Conservation (phyloP, 2,888 invertebrate species). For the Biston stratarius region DNA sequence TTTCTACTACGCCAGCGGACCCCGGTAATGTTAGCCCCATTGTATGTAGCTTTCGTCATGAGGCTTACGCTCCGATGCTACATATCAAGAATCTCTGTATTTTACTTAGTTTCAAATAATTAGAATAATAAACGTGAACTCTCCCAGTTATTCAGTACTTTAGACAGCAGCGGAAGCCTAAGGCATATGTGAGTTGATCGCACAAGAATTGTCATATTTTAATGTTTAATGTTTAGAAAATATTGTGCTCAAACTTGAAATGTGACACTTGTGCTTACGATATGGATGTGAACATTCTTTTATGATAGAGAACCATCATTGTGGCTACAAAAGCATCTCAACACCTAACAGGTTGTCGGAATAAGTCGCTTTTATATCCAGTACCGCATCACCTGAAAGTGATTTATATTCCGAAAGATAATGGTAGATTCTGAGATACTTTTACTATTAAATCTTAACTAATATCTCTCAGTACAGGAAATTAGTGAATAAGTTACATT, state of each 20-base stretch:
- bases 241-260: slow-evolving; percentile 58
- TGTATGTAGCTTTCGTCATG: slow-evolving; percentile 66
- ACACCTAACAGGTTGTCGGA: slow-evolving; percentile 28
- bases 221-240: slow-evolving; percentile 49
- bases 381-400: slow-evolving; percentile 31
- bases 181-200: slow-evolving; percentile 58
- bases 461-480: slow-evolving; percentile 86
- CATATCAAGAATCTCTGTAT: slow-evolving; percentile 82
- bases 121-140: slow-evolving; percentile 28
- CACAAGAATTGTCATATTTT: slow-evolving; percentile 66
- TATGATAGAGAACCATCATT: slow-evolving; percentile 49
- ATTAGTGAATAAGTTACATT: slow-evolving; percentile 78
- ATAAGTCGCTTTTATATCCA: slow-evolving; percentile 25
- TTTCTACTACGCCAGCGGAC: slow-evolving; percentile 31
- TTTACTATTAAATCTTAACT: slow-evolving; percentile 65
- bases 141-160: slow-evolving; percentile 33
- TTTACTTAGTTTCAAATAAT: slow-evolving; percentile 50
- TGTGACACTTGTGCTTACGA: slow-evolving; percentile 61
- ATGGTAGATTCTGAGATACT: slow-evolving; percentile 64
- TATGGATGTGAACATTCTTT: slow-evolving; percentile 53
- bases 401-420: slow-evolving; percentile 50
- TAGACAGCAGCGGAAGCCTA: slow-evolving; percentile 61
- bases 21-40: slow-evolving; percentile 37
- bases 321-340: slow-evolving; percentile 50
- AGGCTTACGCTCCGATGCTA: slow-evolving; percentile 72